Percentiles rank a stretch among this genome's conserved stretches.
Conservation (phyloP, 2,113 vertebrate genomes). For the Lycaon pictus region DNA sequence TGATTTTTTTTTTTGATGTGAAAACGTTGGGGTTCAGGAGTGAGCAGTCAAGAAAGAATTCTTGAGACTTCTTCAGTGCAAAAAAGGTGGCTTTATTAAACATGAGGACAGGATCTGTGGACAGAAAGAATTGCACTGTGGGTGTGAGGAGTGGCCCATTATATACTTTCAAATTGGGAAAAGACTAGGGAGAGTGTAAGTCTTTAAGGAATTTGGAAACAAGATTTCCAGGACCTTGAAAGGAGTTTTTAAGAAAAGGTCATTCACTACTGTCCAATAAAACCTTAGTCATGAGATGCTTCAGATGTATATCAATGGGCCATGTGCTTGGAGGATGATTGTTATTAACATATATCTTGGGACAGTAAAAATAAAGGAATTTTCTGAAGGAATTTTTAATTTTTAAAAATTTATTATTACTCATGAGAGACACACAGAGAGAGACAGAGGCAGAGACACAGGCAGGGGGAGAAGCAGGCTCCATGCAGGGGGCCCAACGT, state of each 20-base stretch:
- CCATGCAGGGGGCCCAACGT: no score
- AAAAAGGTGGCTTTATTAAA: neutral
- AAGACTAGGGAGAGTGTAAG: neutral
- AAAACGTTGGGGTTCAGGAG: neutral
- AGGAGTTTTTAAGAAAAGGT: neutral
- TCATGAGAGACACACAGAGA: no score
- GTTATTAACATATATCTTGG: neutral
- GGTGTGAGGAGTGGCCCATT: neutral
- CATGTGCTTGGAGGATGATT: neutral
- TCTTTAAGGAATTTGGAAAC: neutral
- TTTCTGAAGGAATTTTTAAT: neutral
- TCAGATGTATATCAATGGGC: neutral
- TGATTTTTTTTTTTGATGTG: neutral
- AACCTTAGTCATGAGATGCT: neutral
- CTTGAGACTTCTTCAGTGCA: neutral
- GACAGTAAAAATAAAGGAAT: neutral
- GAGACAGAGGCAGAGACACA: no score
- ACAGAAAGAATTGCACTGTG: neutral
- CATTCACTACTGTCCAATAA: neutral
- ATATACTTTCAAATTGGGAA: neutral
- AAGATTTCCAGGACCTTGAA: neutral
- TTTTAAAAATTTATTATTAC: no score
- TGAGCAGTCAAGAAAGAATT: neutral
- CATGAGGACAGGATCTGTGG: neutral
- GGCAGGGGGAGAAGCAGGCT: no score